Conservation (phyloP, 2,797 vertebrate species). For the Rhinoraja longicauda region DNA sequence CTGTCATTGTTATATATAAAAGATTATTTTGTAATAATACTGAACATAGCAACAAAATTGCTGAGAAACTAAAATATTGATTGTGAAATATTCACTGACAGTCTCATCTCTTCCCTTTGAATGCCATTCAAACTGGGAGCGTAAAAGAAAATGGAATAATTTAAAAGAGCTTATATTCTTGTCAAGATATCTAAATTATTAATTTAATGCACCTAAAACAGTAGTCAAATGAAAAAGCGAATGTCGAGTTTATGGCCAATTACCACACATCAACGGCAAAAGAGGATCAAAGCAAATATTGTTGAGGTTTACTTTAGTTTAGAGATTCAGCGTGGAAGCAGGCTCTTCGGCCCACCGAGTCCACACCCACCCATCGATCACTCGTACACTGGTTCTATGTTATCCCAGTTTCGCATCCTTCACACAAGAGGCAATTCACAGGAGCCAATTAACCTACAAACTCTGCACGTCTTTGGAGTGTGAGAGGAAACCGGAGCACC, state of each 20-base stretch:
- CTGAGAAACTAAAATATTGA: background rate
- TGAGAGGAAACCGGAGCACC: no score
- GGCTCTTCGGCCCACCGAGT: no score
- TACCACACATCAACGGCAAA: background rate
- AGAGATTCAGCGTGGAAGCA: no score
- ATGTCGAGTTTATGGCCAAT: background rate
- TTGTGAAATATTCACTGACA: background rate
- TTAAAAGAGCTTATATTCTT: background rate
- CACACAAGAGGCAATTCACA: no score
- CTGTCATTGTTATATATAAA: background rate
- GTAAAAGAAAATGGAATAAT: background rate
- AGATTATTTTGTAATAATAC: background rate
- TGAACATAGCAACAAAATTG: background rate
- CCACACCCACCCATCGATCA: no score
- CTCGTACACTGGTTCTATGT: no score
- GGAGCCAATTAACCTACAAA: no score
- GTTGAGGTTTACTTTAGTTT: no score
- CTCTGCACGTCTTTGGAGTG: no score
- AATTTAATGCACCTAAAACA: background rate
- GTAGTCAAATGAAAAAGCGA: background rate
- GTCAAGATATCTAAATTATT: background rate
- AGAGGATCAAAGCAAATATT: background rate
- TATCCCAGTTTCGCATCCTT: no score
- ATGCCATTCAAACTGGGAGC: background rate
- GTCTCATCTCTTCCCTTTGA: background rate